Evolutionary conservation across 2,888 invertebrate species (phyloP).

Genomic region (Carterocephalus palaemon): DNA sequence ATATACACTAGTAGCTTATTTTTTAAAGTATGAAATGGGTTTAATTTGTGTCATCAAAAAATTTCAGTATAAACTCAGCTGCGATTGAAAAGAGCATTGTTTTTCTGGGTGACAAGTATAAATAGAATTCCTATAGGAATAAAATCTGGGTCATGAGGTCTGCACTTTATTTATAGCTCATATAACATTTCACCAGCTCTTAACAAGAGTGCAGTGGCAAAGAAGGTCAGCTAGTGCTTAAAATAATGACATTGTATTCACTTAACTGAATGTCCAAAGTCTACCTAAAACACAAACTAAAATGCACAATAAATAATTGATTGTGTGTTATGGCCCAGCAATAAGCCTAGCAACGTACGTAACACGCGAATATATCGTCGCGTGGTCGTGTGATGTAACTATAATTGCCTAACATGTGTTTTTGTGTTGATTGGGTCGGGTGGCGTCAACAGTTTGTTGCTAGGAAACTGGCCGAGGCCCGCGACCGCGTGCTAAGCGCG

Average conservation of each 20-base stretch:
- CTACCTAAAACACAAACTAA: slow-evolving; percentile 38
- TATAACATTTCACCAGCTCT: slow-evolving; percentile 23
- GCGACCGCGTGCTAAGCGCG: slow-evolving; percentile 49
- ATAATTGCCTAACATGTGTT: slow-evolving; percentile 68
- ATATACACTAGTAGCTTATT: no score
- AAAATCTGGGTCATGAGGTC: slow-evolving; percentile 67
- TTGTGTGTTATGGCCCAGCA: slow-evolving; percentile 44
- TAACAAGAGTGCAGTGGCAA: slow-evolving; percentile 21
- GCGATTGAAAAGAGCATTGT: slow-evolving; percentile 47
- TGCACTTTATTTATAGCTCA: slow-evolving; percentile 46
- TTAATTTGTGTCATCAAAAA: no score
- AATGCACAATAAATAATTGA: slow-evolving; percentile 28
- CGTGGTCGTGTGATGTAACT: slow-evolving; percentile 69
- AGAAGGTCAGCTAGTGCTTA: slow-evolving; percentile 20
- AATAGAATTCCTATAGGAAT: slow-evolving; percentile 63
- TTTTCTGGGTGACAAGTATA: slow-evolving; percentile 55
- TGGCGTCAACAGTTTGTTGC: slow-evolving; percentile 76
- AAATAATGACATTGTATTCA: slow-evolving; percentile 15
- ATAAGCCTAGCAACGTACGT: slow-evolving; percentile 33
- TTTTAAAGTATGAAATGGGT: no score
- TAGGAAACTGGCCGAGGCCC: slow-evolving; percentile 67
- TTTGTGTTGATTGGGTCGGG: slow-evolving; percentile 72
- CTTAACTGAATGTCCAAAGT: slow-evolving; percentile 30
- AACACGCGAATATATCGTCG: slow-evolving; percentile 38
- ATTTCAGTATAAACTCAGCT: no score